These are phyloP conservation scores for Halictus quadricinctus DNA, from an alignment of 2,888 invertebrate species.

Conservation along the genomic window DNA sequence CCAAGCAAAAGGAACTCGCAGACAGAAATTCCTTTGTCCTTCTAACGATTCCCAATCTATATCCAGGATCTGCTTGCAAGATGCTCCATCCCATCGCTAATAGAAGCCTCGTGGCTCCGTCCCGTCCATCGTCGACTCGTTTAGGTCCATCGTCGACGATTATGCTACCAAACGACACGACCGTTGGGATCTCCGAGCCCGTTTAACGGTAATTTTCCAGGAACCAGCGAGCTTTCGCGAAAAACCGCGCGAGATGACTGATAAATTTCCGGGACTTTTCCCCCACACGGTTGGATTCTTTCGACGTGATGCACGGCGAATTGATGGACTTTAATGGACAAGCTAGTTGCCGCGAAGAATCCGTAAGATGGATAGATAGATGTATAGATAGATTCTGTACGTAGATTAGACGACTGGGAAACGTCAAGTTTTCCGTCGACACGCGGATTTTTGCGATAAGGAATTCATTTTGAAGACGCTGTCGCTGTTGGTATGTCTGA, in stretches of 20 bases:
- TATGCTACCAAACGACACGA: slow-evolving; percentile 28
- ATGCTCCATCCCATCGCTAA: background rate
- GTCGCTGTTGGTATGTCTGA: background rate
- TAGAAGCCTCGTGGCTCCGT: background rate
- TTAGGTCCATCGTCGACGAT: slow-evolving; percentile 12
- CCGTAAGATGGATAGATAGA: slow-evolving; percentile 1
- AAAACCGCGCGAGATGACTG: slow-evolving; percentile 21
- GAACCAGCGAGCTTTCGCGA: slow-evolving; percentile 22
- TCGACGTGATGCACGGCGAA: background rate
- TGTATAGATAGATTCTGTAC: slow-evolving; percentile 1
- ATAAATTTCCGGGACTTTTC: slow-evolving; percentile 19
- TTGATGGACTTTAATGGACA: slow-evolving; percentile 13
- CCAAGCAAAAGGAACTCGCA: background rate
- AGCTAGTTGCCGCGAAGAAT: background rate
- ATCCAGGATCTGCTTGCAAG: background rate
- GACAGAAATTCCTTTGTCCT: background rate
- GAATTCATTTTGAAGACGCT: background rate
- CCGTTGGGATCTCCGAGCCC: slow-evolving; percentile 10
- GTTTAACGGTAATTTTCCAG: slow-evolving; percentile 47
- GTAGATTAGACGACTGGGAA: slow-evolving; percentile 10
- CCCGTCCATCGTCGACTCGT: slow-evolving; percentile 8
- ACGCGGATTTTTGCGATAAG: background rate
- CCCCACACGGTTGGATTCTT: background rate
- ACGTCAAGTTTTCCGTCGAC: slow-evolving; percentile 11
- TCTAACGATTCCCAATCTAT: background rate